Base-by-base conservation (phyloP, 2,888 invertebrate species). In the Malacosoma neustria region DNA sequence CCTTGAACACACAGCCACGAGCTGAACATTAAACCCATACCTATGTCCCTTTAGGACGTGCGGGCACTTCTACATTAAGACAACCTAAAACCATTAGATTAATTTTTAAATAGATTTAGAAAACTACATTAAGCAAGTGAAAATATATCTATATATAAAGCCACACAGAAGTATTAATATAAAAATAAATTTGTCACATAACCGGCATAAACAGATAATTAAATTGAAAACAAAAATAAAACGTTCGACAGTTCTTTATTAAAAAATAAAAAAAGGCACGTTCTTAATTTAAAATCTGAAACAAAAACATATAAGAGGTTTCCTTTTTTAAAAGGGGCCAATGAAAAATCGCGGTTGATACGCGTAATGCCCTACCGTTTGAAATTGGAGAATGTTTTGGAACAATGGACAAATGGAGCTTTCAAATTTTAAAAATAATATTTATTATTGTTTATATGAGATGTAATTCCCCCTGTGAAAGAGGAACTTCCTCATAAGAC, bases 301-400 rank as follows among this genome's bases (percentile, higher is more conserved):
- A 45, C 49, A 43, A 48, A 60, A 59, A 61, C 61, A 61, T 43
- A 59, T 55, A 54, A 46, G 40, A 41, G 48, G 42, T 50, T 61
- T 67, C 57, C 49, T 62, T 68, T 72, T 72, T 72, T 61, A 58
- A 68, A 72, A 69, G 61, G 61, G 62, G 49, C 76, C 75, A 77
- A 80, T 75, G 75, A 79, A 66, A 71, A 73, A 71, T 71, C 61
- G 62, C 62, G 52, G 51, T 38, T 51, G 76, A 72, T 74, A 73
- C 62, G 54, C 56, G 61, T 61, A 62, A 64, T 70, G 65, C 67
- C 69, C 80, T 79, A 75, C 80, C 68, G 79, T 65, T 77, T 68
- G 67, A 69, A 75, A 72, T 70, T 59, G 52, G 70, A 72, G 22
- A 60, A 64, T 57, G 43, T 49, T 55, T 54, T 48, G 31, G 50